Conservation (phyloP, 2,113 vertebrate genomes). For the Etheostoma cragini region DNA sequence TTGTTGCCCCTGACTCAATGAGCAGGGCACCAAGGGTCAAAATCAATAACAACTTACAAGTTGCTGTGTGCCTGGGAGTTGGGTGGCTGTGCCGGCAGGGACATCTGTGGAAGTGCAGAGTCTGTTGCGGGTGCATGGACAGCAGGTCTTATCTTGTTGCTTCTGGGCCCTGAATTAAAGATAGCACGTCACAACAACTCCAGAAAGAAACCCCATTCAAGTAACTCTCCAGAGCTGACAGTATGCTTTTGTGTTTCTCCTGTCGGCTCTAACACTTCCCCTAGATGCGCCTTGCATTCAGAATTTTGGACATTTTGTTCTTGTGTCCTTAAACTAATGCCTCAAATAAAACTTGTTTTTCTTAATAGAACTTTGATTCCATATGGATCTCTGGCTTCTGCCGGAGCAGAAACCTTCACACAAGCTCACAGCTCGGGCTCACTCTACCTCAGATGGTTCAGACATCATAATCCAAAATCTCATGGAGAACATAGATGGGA, state of each 20-base stretch:
- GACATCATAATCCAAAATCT: no score
- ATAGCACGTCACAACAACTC: not conserved
- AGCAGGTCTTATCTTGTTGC: conserved; percentile 17
- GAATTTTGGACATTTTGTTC: not conserved
- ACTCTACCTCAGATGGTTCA: no score
- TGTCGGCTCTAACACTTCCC: not conserved
- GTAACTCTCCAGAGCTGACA: not conserved
- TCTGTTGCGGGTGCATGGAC: not conserved
- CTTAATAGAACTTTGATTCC: no score
- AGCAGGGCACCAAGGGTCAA: conserved; percentile 59
- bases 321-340: not conserved
- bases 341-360: no score
- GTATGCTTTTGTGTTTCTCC: conserved; percentile 14
- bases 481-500: no score
- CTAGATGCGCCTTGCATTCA: not conserved
- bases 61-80: conserved; percentile 32
- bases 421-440: no score
- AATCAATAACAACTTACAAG: conserved; percentile 77
- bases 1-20: conserved; percentile 72
- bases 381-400: no score
- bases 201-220: not conserved
- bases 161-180: conserved; percentile 22
- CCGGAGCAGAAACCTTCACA: no score
- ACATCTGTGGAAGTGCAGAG: conserved; percentile 36
- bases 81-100: conserved; percentile 20